Base-by-base conservation (phyloP, 2,888 invertebrate genomes). In the Allacma fusca region DNA sequence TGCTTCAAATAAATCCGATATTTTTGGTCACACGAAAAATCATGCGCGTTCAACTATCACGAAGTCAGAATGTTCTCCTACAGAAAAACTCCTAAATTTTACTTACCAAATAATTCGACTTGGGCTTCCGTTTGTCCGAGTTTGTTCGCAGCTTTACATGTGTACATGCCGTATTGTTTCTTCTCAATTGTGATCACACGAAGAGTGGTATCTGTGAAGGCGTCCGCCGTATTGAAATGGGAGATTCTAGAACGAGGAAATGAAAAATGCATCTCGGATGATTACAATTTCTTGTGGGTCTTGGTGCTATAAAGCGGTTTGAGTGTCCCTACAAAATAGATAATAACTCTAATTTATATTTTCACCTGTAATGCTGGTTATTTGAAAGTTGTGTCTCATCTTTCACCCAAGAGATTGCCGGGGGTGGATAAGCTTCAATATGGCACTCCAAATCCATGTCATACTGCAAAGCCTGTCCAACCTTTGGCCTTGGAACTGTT, bases 381-480 rank as follows among this genome's bases (percentile, higher is more conserved):
- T 95, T 95, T 0, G 94, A 92, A 1, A 96, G 87, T 79, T 92
- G 91, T 68, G 92, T 93, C 74, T 95, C 95, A 84, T 89, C 88
- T 86, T 96, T 96, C 4, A 94, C 88, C 97, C 97, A 97, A 0
- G 91, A 90, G 81, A 97, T 95, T 0, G 94, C 94, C 0, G 97
- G 97, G 1, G 95, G 95, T 0, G 97, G 97, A 87, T 96, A 96
- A 0, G 97, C 97, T 86, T 95, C 95, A 19, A 96, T 93, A 86
- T 96, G 96, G 85, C 97, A 97, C 85, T 97, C 96, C 81, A 97
- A 87, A 85, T 96, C 95, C 92, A 96, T 96, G 85, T 97, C 95
- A 85, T 95, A 96, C 86, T 96, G 96, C 13, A 96, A 88, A 0
- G 96, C 96, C 89, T 94, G 91, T 16, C 95, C 95, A 43, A 95